These are phyloP conservation scores for Semotilus atromaculatus DNA, from an alignment of 2,797 vertebrate genomes.

Conservation along the genomic window DNA sequence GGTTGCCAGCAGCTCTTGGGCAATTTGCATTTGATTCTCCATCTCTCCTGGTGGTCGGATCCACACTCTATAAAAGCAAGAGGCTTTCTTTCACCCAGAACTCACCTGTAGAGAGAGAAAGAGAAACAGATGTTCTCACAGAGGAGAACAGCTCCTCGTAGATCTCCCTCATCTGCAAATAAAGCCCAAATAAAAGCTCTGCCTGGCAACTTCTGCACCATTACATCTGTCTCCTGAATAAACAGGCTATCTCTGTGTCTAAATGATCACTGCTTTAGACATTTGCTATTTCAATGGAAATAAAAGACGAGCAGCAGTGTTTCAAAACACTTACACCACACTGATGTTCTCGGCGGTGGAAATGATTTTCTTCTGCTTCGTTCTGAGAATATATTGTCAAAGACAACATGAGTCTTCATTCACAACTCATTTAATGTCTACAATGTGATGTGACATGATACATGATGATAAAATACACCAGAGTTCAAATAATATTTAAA, in stretches of 20 bases:
- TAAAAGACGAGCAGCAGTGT: neutral
- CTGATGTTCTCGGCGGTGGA: neutral
- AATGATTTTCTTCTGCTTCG: neutral
- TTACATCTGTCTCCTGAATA: neutral
- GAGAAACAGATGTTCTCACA: conserved; percentile 9
- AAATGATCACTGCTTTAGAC: neutral
- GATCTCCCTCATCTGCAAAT: neutral
- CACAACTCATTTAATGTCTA: neutral
- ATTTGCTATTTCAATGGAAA: neutral
- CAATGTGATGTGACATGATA: neutral
- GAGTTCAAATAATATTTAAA: neutral
- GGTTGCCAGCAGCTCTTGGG: conserved; percentile 3
- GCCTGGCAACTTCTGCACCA: neutral
- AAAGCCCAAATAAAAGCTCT: conserved; percentile 3
- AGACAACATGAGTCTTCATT: neutral
- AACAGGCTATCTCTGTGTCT: neutral
- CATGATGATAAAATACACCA: neutral
- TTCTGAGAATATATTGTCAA: neutral
- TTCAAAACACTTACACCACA: neutral
- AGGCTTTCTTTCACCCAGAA: neutral
- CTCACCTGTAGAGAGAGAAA: conserved; percentile 8
- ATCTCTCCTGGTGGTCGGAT: neutral
- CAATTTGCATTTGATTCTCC: neutral
- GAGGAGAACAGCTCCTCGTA: neutral
- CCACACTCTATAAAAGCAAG: neutral